phyloP scores from a whole-genome alignment of 2,113 vertebrate species.

The Sturnus vulgaris region DNA sequence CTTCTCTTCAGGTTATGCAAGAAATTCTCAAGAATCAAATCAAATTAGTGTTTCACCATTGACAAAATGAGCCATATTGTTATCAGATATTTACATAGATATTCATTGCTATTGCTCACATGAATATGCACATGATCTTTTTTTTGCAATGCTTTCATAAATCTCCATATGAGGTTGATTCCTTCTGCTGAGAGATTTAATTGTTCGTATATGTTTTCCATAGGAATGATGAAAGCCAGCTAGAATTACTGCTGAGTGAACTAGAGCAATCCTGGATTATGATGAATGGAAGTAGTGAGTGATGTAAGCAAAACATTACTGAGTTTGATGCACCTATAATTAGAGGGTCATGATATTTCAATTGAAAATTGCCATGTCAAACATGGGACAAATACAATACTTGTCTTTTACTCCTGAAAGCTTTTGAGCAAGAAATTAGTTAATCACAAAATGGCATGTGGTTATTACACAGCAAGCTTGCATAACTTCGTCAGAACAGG shows the following conservation, averaged over 20 bases:
- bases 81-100: background rate
- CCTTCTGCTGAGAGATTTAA: slow-evolving; percentile 49
- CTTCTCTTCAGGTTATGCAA: background rate
- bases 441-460: background rate
- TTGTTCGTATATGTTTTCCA: slow-evolving; percentile 19
- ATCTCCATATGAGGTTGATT: background rate
- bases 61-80: background rate
- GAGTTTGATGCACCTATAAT: slow-evolving; percentile 17
- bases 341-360: background rate
- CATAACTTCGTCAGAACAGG: background rate
- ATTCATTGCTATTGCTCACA: background rate
- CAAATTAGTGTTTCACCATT: background rate
- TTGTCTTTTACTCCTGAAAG: background rate
- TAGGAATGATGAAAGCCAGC: slow-evolving; percentile 33
- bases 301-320: background rate
- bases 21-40: background rate
- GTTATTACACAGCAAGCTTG: background rate
- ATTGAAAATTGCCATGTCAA: background rate
- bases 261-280: background rate
- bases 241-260: slow-evolving; percentile 37
- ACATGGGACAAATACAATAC: background rate
- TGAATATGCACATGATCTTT: background rate
- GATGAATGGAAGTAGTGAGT: slow-evolving; percentile 40
- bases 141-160: background rate
- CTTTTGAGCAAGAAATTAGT: background rate